Conservation (phyloP, 2,113 vertebrate species). For the Alexandromys fortis region DNA sequence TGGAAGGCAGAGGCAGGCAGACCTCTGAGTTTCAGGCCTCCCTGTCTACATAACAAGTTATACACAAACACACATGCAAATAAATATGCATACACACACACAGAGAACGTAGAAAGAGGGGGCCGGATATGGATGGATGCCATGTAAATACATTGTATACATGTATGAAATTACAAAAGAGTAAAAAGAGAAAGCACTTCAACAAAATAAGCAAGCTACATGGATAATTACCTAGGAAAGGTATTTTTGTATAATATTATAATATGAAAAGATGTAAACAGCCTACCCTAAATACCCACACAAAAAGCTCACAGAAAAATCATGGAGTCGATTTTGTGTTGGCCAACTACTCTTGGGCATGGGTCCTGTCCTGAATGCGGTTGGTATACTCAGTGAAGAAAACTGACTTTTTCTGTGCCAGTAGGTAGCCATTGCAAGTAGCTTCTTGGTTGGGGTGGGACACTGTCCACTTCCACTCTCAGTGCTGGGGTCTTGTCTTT, state of each 20-base stretch:
- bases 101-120: background rate
- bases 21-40: background rate
- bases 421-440: background rate
- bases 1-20: background rate
- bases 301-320: background rate
- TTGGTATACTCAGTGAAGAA: background rate
- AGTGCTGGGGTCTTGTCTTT: background rate
- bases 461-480: background rate
- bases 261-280: background rate
- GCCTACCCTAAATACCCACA: background rate
- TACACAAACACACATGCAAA: background rate
- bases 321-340: background rate
- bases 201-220: constrained; percentile 27
- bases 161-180: background rate
- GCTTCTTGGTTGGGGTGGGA: background rate
- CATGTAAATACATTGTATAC: background rate
- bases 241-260: background rate
- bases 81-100: background rate
- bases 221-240: background rate
- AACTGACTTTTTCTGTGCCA: background rate
- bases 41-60: background rate
- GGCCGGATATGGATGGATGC: background rate
- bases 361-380: background rate
- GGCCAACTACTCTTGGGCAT: background rate
- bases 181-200: background rate